A percentile compares a stretch with the other conserved stretches of the same genome.
These are phyloP conservation scores for Parapsyche elsis DNA, from an alignment of 1,140 invertebrate genomes.

Conservation along the genomic window DNA sequence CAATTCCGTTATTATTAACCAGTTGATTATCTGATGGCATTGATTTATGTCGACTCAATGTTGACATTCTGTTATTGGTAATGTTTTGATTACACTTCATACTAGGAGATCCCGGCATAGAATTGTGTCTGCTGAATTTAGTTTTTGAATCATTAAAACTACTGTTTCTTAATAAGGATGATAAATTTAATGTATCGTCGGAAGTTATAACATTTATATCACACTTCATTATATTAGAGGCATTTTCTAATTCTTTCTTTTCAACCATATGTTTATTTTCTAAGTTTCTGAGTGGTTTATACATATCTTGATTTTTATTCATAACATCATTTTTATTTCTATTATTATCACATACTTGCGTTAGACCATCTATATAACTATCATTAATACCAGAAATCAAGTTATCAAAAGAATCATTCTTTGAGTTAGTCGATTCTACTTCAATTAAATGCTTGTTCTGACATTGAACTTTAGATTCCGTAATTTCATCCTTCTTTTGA, in stretches of 20 bases:
- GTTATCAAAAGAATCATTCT: conserved; percentile 67
- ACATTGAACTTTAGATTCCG: conserved; percentile 53
- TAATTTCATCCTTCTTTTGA: conserved; percentile 40
- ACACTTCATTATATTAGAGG: not conserved
- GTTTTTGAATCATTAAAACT: conserved; percentile 40
- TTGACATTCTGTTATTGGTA: conserved; percentile 59
- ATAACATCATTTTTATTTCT: conserved; percentile 50
- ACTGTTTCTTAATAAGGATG: not conserved
- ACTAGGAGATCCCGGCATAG: conserved; percentile 65
- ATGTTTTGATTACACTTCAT: conserved; percentile 57
- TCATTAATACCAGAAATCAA: conserved; percentile 65
- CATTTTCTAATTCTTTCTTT: not conserved
- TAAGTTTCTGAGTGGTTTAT: no score
- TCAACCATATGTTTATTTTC: not conserved
- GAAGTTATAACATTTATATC: conserved; percentile 32
- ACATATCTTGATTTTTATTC: no score
- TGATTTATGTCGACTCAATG: conserved; percentile 62
- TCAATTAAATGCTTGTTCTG: conserved; percentile 48
- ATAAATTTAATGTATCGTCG: not conserved
- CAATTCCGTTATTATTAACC: not conserved
- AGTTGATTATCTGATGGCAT: conserved; percentile 63
- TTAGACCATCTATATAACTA: conserved; percentile 62
- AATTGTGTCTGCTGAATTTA: conserved; percentile 62
- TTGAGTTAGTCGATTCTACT: conserved; percentile 42
- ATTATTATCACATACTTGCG: conserved; percentile 60